Conservation (phyloP, 64 coral and sea anemone genomes). For the Montipora cactus region DNA sequence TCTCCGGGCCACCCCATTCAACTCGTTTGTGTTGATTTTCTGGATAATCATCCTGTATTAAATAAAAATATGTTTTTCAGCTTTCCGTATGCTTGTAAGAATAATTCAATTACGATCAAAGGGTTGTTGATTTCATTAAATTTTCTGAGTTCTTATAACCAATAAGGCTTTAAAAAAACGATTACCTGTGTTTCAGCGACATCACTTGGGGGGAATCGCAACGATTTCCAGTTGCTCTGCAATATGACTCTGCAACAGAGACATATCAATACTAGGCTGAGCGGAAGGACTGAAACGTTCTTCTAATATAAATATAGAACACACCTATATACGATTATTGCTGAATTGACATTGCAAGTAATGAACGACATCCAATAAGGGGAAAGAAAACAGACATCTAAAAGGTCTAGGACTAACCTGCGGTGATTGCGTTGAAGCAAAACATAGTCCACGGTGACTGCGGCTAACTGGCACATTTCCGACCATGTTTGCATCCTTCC, state of each 20-base stretch:
- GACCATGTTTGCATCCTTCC: neutral
- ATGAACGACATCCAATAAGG: neutral
- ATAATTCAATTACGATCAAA: neutral
- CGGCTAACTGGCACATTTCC: neutral
- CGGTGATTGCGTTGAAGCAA: neutral
- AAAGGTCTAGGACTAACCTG: too few relatives aligned
- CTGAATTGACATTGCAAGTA: too few relatives aligned
- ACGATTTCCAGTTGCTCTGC: neutral
- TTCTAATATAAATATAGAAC: too few relatives aligned
- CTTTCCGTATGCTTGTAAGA: neutral
- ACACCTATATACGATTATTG: too few relatives aligned
- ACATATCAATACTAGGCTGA: too few relatives aligned
- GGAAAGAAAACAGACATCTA: neutral
- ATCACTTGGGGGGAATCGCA: neutral
- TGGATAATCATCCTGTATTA: too few relatives aligned
- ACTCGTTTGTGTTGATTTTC: neutral
- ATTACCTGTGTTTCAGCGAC: neutral
- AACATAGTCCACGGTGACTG: neutral
- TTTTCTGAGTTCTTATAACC: neutral
- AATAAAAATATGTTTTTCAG: too few relatives aligned
- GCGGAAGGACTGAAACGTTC: too few relatives aligned
- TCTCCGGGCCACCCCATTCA: conserved; percentile 1
- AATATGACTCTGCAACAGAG: neutral
- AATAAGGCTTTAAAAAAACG: neutral
- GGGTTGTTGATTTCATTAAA: neutral